Evolutionary conservation across 2,113 vertebrate species (phyloP).

Genomic region (Okapia johnstoni): DNA sequence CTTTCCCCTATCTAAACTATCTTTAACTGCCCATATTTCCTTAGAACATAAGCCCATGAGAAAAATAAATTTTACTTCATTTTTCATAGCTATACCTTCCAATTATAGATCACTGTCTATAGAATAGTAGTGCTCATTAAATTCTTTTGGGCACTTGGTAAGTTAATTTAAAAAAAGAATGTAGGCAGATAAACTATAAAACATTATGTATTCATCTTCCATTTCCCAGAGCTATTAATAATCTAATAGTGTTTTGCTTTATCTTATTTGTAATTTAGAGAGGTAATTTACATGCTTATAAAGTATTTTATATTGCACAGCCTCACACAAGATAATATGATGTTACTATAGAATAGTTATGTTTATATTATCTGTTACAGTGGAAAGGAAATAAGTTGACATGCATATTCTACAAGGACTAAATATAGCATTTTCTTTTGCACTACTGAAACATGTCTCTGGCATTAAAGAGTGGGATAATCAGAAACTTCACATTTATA

Average conservation of each 20-base stretch:
- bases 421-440: slow-evolving; percentile 3
- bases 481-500: neutral
- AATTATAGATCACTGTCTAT: neutral
- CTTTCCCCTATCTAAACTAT: neutral
- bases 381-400: neutral
- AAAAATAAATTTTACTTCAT: neutral
- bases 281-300: neutral
- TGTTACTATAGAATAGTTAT: neutral
- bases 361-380: neutral
- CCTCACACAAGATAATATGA: neutral
- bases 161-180: neutral
- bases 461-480: neutral
- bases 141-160: neutral
- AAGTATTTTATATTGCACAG: neutral
- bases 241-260: neutral
- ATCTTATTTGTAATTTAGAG: neutral
- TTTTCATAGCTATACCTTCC: neutral
- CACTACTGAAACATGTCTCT: neutral
- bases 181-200: neutral
- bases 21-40: neutral
- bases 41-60: neutral
- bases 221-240: neutral
- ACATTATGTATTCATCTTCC: neutral
- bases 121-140: neutral
- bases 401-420: neutral